Evolutionary conservation across 2,888 invertebrate species (phyloP), one percentile per base, ranked within the genome.

Genomic region (Tipula vernalis): DNA sequence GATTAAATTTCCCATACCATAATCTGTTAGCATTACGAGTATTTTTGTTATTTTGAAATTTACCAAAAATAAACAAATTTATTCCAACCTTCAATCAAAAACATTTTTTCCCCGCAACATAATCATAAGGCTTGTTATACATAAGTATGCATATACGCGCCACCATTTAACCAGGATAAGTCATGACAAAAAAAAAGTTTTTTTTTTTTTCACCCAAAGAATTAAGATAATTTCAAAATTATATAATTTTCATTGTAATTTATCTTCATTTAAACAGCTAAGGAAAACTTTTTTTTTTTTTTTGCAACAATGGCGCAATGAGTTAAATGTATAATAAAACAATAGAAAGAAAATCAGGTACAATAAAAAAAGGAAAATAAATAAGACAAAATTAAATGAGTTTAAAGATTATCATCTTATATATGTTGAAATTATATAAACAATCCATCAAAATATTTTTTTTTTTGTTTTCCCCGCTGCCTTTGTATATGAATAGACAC

Each of bases 371-470:
- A 51, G 8, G 28, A 71, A 71, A 18, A 12, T 71, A 28, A 71
- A 71, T 71, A 71, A 71, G 8, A 12, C 28, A 28, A 71, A 71
- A 28, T 71, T 71, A 71, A 71, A 71, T 71, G 71, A 71, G 71
- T 71, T 71, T 71, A 71, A 71, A 71, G 71, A 71, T 71, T 71
- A 71, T 71, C 71, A 71, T 71, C 71, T 71, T 71, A 71, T 71
- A 28, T 71, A 71, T 71, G 71, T 71, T 28, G 71, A 71, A 71
- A 71, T 71, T 71, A 71, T 10, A 71, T 71, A 71, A 71, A 71
- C 71, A 71, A 71, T 71, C 71, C 71, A 71, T 71, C 71, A 71
- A 71, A 71, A 71, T 71, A 71, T 28, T 71, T 28, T 71, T 28
- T n/a, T 13, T 51, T 51, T 18, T 13, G 18, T 39, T 5, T 39